Evolutionary conservation across 1,140 invertebrate genomes (phyloP).

Genomic region (Drosophila teissieri): DNA sequence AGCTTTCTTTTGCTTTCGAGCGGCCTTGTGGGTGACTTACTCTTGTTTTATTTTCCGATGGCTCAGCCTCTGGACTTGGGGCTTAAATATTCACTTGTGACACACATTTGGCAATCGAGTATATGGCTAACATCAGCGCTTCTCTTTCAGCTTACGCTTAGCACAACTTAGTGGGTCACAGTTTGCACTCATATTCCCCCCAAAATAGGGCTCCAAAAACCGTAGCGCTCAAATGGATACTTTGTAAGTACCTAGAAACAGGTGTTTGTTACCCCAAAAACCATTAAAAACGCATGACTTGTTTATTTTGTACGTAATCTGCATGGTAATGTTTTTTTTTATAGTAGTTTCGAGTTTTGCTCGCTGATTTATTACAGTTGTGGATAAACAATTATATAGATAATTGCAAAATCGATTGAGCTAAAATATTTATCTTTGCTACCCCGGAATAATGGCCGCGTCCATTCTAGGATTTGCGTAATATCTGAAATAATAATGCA

Average conservation of each 20-base stretch:
- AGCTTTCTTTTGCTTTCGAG: not conserved
- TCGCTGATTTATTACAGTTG: not conserved
- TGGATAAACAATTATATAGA: slow-evolving; percentile 4
- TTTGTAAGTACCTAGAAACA: slow-evolving; percentile 39
- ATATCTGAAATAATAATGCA: not conserved
- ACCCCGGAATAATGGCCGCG: not conserved
- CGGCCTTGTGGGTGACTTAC: not conserved
- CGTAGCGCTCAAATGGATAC: slow-evolving; percentile 41
- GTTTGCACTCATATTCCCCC: slow-evolving; percentile 20
- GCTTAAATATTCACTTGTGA: slow-evolving; percentile 15
- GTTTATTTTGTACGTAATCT: not conserved
- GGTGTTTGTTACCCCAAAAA: slow-evolving; percentile 4
- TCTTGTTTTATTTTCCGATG: slow-evolving; percentile 18
- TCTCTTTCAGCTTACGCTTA: slow-evolving; percentile 50
- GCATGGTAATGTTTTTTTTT: slow-evolving; percentile 25
- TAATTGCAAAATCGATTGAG: not conserved
- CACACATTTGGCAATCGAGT: slow-evolving; percentile 1
- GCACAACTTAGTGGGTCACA: slow-evolving; percentile 31
- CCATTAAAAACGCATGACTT: slow-evolving; percentile 17
- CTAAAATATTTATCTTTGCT: not conserved
- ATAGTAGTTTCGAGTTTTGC: not conserved
- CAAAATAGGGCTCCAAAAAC: slow-evolving; percentile 15
- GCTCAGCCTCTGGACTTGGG: slow-evolving; percentile 5
- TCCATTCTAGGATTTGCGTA: not conserved
- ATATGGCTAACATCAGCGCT: slow-evolving; percentile 46